phyloP scores from a whole-genome alignment of 1,140 invertebrate genomes.

The Aphelinus atriplicis region DNA sequence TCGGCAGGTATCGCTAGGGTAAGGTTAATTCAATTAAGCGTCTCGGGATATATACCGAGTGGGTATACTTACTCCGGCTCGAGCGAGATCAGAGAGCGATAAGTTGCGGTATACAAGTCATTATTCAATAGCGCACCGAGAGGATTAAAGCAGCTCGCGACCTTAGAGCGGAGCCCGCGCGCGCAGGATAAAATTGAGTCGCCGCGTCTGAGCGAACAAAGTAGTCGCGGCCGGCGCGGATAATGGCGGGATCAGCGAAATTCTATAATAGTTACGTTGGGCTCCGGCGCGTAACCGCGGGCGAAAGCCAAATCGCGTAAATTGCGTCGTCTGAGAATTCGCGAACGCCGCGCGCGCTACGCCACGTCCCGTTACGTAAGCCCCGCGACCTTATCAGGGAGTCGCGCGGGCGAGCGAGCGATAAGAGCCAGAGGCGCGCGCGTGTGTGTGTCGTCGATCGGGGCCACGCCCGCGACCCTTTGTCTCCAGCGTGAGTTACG shows the following conservation, averaged over 20 bases:
- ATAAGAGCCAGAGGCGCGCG: not conserved
- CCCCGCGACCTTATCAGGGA: constrained; percentile 10
- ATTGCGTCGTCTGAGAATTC: constrained; percentile 21
- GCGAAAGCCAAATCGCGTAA: constrained; percentile 7
- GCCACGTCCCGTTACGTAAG: not conserved
- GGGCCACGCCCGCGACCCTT: constrained; percentile 47
- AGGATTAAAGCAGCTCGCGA: too few relatives aligned
- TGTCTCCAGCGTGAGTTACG: constrained; percentile 49
- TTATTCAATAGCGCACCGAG: too few relatives aligned
- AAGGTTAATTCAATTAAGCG: too few relatives aligned
- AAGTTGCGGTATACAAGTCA: too few relatives aligned
- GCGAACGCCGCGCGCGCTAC: not conserved
- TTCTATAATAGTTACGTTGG: not conserved
- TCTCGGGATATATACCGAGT: too few relatives aligned
- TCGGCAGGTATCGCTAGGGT: too few relatives aligned
- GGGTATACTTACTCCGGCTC: too few relatives aligned
- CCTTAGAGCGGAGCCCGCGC: too few relatives aligned
- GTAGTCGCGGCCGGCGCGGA: too few relatives aligned
- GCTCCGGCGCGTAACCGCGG: not conserved
- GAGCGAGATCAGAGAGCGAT: too few relatives aligned
- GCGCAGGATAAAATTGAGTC: too few relatives aligned
- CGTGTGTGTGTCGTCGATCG: constrained; percentile 21
- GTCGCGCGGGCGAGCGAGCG: not conserved
- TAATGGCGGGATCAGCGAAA: not conserved
- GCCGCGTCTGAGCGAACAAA: too few relatives aligned